phyloP scores from a whole-genome alignment of 2,113 vertebrate genomes.

The Marmota monax region DNA sequence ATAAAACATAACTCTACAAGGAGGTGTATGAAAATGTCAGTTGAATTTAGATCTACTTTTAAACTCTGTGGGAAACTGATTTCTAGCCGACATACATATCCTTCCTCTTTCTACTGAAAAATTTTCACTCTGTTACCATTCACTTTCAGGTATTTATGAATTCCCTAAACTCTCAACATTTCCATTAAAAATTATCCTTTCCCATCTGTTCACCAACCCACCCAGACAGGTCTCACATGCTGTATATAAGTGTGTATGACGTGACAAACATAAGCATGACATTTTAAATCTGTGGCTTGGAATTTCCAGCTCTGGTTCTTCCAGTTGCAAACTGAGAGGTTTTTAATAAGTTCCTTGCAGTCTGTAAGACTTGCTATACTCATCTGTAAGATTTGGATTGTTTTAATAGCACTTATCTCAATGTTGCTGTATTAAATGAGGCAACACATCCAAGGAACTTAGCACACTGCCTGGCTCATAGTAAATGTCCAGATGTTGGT shows the following conservation, averaged over 20 bases:
- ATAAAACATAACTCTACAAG: conserved; percentile 67
- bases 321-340: neutral
- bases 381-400: neutral
- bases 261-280: neutral
- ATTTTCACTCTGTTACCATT: neutral
- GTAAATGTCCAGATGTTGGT: neutral
- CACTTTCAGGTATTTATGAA: conserved; percentile 35
- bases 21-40: conserved; percentile 63
- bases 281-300: neutral
- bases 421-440: neutral
- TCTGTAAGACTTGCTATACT: neutral
- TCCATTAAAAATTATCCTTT: neutral
- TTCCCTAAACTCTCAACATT: neutral
- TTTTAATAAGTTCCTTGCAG: neutral
- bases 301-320: neutral
- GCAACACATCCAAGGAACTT: neutral
- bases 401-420: neutral
- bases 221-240: neutral
- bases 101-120: conserved; percentile 10
- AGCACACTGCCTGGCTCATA: neutral
- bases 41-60: conserved; percentile 65
- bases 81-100: conserved; percentile 36
- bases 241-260: neutral
- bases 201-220: neutral
- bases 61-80: neutral